A percentile compares a stretch with the other conserved stretches of the same genome.
Conservation (phyloP, 2,113 vertebrate genomes). For the Crotalus horridus region DNA sequence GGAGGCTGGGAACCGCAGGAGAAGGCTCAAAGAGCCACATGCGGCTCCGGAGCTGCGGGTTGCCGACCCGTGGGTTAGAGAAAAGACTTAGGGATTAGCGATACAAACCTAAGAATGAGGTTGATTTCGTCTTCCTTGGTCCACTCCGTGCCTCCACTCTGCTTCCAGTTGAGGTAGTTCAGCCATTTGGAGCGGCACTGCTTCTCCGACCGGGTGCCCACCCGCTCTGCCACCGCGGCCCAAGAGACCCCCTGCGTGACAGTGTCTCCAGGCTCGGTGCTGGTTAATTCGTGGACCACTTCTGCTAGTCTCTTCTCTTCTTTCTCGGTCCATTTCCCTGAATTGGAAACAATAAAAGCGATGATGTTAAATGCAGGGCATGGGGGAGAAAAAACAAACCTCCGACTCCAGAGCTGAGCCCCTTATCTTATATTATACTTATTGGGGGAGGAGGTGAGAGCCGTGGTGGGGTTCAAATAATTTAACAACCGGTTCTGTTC, state of each 20-base stretch:
- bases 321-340: conserved; percentile 98
- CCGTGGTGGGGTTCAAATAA: too few relatives aligned
- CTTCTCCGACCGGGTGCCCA: conserved; percentile 95
- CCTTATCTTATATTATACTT: not conserved
- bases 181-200: conserved; percentile 99
- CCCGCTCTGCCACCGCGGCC: conserved; percentile 91
- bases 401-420: not conserved
- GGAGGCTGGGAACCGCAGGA: too few relatives aligned
- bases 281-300: conserved; percentile 94
- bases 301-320: conserved; percentile 91
- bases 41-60: too few relatives aligned
- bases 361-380: conserved; percentile 4
- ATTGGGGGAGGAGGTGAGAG: not conserved
- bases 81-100: not conserved
- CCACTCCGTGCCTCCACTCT: conserved; percentile 97
- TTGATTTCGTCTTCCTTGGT: conserved; percentile 97
- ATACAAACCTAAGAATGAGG: conserved; percentile 84
- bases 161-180: conserved; percentile 99
- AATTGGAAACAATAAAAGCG: not conserved
- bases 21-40: too few relatives aligned
- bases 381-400: not conserved
- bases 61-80: too few relatives aligned
- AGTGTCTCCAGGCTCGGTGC: conserved; percentile 87
- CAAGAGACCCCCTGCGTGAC: conserved; percentile 97
- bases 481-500: too few relatives aligned